A percentile compares a stretch with the other conserved stretches of the same genome.
These are phyloP conservation scores for Drosophila anceps DNA, from an alignment of 2,888 invertebrate genomes.

Conservation along the genomic window DNA sequence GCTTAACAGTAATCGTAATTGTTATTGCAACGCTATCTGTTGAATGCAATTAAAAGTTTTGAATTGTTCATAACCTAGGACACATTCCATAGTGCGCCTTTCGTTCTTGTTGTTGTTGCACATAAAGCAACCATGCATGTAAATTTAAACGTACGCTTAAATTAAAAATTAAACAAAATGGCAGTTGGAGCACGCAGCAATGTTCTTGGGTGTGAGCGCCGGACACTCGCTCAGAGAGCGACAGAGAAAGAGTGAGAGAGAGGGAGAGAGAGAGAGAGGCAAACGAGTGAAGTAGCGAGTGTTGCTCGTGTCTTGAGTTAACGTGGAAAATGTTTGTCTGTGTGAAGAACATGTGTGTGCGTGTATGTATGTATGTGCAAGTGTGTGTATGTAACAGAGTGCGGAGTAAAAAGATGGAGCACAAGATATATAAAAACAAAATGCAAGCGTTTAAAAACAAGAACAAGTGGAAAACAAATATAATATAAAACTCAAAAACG, in stretches of 20 bases:
- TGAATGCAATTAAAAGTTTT: constrained; percentile 25
- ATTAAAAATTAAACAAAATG: constrained; percentile 83
- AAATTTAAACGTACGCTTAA: constrained; percentile 61
- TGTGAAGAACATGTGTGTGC: constrained; percentile 30
- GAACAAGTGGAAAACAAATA: constrained; percentile 28
- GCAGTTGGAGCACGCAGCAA: constrained; percentile 79
- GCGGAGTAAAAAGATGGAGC: constrained; percentile 71
- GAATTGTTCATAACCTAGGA: constrained; percentile 59
- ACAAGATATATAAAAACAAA: constrained; percentile 68
- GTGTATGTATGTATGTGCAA: too few relatives aligned
- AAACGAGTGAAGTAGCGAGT: constrained; percentile 63
- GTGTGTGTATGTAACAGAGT: constrained; percentile 50
- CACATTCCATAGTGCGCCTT: constrained; percentile 47
- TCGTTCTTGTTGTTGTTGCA: constrained; percentile 41
- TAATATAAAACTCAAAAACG: constrained; percentile 18
- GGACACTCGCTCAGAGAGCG: constrained; percentile 56
- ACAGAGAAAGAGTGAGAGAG: constrained; percentile 21
- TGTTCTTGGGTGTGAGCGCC: constrained; percentile 71
- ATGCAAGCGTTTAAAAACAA: constrained; percentile 49
- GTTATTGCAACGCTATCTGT: constrained; percentile 23
- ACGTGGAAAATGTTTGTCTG: constrained; percentile 60
- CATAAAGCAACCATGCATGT: constrained; percentile 60
- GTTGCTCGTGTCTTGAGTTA: constrained; percentile 56
- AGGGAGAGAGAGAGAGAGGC: constrained; percentile 32
- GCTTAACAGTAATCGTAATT: constrained; percentile 10